These are phyloP conservation scores for Diabrotica virgifera DNA, from an alignment of 1,140 invertebrate genomes.

Conservation along the genomic window DNA sequence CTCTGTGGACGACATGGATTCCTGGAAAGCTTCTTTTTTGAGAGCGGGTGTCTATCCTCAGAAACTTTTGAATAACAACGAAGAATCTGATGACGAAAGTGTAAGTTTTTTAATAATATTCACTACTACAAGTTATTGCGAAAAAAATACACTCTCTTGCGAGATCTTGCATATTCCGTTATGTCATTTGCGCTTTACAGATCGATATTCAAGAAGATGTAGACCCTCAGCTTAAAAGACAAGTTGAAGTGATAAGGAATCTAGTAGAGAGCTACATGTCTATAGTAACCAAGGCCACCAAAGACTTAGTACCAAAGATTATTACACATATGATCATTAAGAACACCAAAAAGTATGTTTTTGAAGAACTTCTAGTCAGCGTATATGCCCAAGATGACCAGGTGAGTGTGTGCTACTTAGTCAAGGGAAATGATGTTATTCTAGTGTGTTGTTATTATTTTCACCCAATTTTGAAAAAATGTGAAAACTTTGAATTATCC, in stretches of 20 bases:
- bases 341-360: constrained; percentile 96
- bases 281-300: constrained; percentile 97
- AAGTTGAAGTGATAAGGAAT: constrained; percentile 99
- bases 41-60: constrained; percentile 99
- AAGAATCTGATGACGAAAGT: constrained; percentile 6
- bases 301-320: constrained; percentile 96
- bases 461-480: too few relatives aligned
- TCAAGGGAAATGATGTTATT: background rate
- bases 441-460: constrained; percentile 18
- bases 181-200: too few relatives aligned
- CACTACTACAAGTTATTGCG: too few relatives aligned
- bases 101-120: background rate
- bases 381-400: constrained; percentile 96
- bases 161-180: too few relatives aligned
- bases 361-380: constrained; percentile 91
- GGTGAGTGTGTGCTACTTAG: constrained; percentile 56
- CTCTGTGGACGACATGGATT: constrained; percentile 97
- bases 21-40: constrained; percentile 99
- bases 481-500: too few relatives aligned
- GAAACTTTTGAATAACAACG: constrained; percentile 67
- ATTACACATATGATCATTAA: constrained; percentile 99
- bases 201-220: constrained; percentile 50
- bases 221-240: constrained; percentile 96
- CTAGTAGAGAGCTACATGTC: constrained; percentile 99
- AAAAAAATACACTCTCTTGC: too few relatives aligned